These are phyloP conservation scores for Drosophila punjabiensis DNA, from an alignment of 1,140 invertebrate genomes.

Conservation along the genomic window DNA sequence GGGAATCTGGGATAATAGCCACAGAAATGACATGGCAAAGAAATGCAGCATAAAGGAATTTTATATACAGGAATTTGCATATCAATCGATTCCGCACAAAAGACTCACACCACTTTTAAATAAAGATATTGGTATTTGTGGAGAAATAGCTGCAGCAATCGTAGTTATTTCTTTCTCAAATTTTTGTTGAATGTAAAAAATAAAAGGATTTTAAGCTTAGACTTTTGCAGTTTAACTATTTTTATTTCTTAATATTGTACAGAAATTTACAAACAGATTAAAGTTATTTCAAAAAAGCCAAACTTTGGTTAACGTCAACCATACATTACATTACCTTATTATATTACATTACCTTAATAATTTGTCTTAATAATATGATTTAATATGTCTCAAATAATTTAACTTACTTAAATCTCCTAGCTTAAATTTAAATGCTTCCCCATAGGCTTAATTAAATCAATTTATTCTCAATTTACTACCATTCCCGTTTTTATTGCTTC, in stretches of 20 bases:
- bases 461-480: not conserved
- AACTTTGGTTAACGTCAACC: no score
- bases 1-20: constrained; percentile 47
- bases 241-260: no score
- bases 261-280: no score
- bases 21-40: constrained; percentile 33
- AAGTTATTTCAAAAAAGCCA: no score
- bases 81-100: constrained; percentile 24
- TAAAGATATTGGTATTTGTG: constrained; percentile 12
- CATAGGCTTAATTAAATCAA: not conserved
- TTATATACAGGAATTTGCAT: constrained; percentile 18
- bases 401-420: not conserved
- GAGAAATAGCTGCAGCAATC: not conserved
- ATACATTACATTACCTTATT: no score
- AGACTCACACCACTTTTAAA: constrained; percentile 4
- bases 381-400: not conserved
- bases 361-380: not conserved
- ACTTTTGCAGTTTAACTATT: not conserved
- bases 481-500: not conserved
- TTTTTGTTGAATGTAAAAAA: not conserved
- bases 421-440: not conserved
- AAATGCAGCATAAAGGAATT: constrained; percentile 25
- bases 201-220: not conserved
- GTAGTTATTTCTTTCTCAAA: constrained; percentile 14
- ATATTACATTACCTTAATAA: no score